These are phyloP conservation scores for Mesaphorura yosii DNA, from an alignment of 1,140 invertebrate species.

Conservation along the genomic window DNA sequence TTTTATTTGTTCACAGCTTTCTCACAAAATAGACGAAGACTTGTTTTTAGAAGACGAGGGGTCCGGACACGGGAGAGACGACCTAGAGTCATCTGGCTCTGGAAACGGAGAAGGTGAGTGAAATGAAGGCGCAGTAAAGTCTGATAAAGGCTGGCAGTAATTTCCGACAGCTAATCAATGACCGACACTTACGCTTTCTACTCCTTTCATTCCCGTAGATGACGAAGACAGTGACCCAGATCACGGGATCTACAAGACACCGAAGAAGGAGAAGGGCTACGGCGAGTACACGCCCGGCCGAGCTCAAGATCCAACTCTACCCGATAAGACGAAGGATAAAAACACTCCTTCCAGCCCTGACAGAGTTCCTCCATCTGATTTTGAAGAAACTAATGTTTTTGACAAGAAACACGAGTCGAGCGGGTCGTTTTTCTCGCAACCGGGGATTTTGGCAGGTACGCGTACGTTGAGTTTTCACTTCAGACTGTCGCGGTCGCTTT, in stretches of 20 bases:
- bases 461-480: slow-evolving; percentile 1
- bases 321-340: too few species aligned
- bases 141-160: background rate
- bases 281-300: background rate
- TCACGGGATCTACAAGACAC: too few species aligned
- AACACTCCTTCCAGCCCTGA: too few species aligned
- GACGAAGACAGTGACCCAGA: too few species aligned
- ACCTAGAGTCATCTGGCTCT: slow-evolving; percentile 6
- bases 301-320: too few species aligned
- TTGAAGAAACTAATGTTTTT: too few species aligned
- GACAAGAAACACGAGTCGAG: slow-evolving; percentile 15
- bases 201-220: too few species aligned
- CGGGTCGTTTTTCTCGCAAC: slow-evolving; percentile 81
- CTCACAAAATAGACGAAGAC: slow-evolving; percentile 24
- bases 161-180: too few species aligned
- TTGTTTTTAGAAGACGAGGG: slow-evolving; percentile 29
- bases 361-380: too few species aligned
- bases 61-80: slow-evolving; percentile 4
- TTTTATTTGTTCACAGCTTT: slow-evolving; percentile 17
- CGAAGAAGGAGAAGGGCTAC: too few species aligned
- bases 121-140: background rate
- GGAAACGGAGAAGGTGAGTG: slow-evolving; percentile 13
- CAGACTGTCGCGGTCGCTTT: background rate
- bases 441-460: slow-evolving; percentile 82
- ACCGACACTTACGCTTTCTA: too few species aligned